Evolutionary conservation across 2,888 invertebrate genomes (phyloP), one percentile per base, ranked within the genome.

Genomic region (Melipona beecheii): DNA sequence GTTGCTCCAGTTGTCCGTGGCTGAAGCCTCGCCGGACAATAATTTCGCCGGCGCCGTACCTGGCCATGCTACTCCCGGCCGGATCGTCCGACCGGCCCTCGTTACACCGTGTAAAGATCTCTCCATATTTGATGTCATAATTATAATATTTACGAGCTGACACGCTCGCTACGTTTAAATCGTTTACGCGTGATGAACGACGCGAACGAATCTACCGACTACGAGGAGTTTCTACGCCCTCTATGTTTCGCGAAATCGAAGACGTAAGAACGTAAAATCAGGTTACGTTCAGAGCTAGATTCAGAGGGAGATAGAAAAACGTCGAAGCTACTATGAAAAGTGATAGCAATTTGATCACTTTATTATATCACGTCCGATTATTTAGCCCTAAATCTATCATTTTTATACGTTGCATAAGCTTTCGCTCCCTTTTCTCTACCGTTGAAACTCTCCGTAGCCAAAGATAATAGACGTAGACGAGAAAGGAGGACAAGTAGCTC

Each of bases 71-170:
- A 43, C 43, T 43, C 31, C 82, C 84, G 78, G 77, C 83, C 81
- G 11, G 43, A 43, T 43, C 43, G 43, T 74, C 36, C 36, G 76
- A 82, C 75, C 80, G 81, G 85, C 56, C 76, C 90, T 91, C 89
- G 91, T 91, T 91, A 90, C 87, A 83, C 79, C 85, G 83, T 87
- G 86, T 84, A 86, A 31, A 90, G 85, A 91, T 87, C 87, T 91
- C 87, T 83, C 86, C 87, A 87, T 90, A 87, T 91, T 91, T 89
- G 91, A 90, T 91, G 87, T 90, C 89, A 86, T 91, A 89, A 91
- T 91, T 91, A 91, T 89, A 91, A 91, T 91, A 91, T 91, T 91
- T 91, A 88, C 89, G 87, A 88, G 86, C 86, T 83, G 91, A 87
- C 89, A 90, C 43, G 43, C 89, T 89, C 83, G 86, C 83, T 90